These are phyloP conservation scores for Aeoliscus strigatus DNA, from an alignment of 2,797 vertebrate genomes.

Conservation along the genomic window DNA sequence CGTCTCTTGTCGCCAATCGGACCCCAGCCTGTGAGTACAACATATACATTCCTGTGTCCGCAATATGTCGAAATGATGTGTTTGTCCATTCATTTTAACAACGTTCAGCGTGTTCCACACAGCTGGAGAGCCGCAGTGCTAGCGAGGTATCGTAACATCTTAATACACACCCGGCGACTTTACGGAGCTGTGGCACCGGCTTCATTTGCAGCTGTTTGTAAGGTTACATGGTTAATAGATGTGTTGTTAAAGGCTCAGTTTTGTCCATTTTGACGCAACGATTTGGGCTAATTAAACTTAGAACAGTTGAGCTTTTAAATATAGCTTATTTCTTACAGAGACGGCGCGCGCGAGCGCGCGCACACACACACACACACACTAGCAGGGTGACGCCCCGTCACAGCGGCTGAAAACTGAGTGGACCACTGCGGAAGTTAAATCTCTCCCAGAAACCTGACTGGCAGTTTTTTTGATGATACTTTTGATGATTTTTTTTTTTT, in stretches of 20 bases:
- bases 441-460: conserved; percentile 43
- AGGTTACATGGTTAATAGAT: background rate
- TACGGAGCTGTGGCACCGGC: background rate
- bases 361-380: conserved; percentile 48
- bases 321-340: too few relatives aligned
- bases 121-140: conserved; percentile 38
- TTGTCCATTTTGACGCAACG: conserved; percentile 9
- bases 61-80: conserved; percentile 18
- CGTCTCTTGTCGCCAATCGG: conserved; percentile 55
- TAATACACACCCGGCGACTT: conserved; percentile 25
- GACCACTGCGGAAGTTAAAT: conserved; percentile 78
- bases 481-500: too few relatives aligned
- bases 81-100: conserved; percentile 19
- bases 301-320: too few relatives aligned
- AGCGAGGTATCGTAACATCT: conserved; percentile 45
- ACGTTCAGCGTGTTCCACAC: conserved; percentile 7
- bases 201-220: background rate
- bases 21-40: conserved; percentile 71
- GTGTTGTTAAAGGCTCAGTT: background rate
- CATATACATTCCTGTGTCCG: conserved; percentile 37
- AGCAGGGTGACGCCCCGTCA: conserved; percentile 79
- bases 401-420: conserved; percentile 52
- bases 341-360: conserved; percentile 42
- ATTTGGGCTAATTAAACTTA: conserved; percentile 45
- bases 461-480: too few relatives aligned